These are phyloP conservation scores for Apomyelois bistriatella DNA, from an alignment of 2,888 invertebrate species.

Conservation along the genomic window DNA sequence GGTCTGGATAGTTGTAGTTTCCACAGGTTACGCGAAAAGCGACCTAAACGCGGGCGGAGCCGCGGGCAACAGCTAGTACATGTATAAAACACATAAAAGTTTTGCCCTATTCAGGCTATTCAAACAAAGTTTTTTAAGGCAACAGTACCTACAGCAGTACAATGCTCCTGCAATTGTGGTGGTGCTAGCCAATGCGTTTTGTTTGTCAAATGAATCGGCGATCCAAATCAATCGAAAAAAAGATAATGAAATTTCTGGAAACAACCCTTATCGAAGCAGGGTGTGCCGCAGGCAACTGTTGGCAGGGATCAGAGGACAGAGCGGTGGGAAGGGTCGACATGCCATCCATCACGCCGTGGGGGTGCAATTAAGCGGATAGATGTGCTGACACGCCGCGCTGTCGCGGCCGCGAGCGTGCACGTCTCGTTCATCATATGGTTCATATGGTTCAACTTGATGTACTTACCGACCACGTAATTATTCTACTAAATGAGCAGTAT, in stretches of 20 bases:
- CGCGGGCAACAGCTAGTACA: too few species aligned
- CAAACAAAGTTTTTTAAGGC: too few species aligned
- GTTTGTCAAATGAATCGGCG: constrained; percentile 57
- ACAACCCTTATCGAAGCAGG: constrained; percentile 69
- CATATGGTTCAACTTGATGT: too few species aligned
- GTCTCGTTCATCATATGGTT: constrained; percentile 22
- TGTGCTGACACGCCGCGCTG: constrained; percentile 71
- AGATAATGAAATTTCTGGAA: constrained; percentile 76
- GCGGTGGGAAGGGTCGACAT: constrained; percentile 35
- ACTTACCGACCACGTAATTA: constrained; percentile 22
- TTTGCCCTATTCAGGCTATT: too few species aligned
- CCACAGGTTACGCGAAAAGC: too few species aligned
- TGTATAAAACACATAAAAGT: too few species aligned
- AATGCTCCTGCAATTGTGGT: constrained; percentile 36
- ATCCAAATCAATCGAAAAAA: too few species aligned
- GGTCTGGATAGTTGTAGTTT: too few species aligned
- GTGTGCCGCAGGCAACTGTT: constrained; percentile 42
- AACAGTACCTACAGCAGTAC: constrained; percentile 19
- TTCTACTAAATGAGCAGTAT: too few species aligned
- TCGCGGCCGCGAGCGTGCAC: constrained; percentile 49
- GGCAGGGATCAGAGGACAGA: constrained; percentile 29
- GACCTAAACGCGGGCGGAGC: too few species aligned
- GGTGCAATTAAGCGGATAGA: constrained; percentile 62
- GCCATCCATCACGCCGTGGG: constrained; percentile 72
- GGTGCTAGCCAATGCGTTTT: constrained; percentile 33